Evolutionary conservation across 1,140 invertebrate genomes (phyloP), one percentile per base, ranked within the genome.

Genomic region (Lepidurus couesii): DNA sequence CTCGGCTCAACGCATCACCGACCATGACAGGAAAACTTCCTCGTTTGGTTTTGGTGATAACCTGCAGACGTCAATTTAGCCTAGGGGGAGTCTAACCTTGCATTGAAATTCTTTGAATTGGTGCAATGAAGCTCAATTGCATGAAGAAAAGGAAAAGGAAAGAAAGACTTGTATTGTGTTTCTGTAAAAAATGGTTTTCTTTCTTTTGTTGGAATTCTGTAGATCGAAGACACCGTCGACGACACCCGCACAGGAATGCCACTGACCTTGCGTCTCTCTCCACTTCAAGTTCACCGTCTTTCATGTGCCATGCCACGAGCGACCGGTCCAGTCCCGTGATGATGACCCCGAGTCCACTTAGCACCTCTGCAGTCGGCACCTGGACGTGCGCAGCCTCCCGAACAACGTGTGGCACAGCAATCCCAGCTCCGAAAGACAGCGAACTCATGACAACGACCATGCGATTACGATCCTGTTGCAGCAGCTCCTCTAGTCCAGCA

Each of bases 401-500:
- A 65, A 65, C 53, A 2, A 13, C 53, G 53, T 21, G 53, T 21
- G 53, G 53, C 21, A 21, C 53, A 21, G 16, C 21, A 65, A 65
- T 65, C 16, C 16, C 21, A 65, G 16, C 53, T 21, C 53, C 13
- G 16, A 13, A 65, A 65, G 53, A 65, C 53, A 65, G 53, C 53
- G 53, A 65, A 65, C 8, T 65, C 16, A 65, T 21, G 21, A 65
- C 53, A 65, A 65, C 53, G 53, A 65, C 53, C 53, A 65, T 21
- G 13, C 53, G 53, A 21, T 65, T 65, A 65, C 53, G 53, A 65
- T 65, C 53, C 16, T 65, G 16, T 65, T 65, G 53, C 53, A 65
- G 53, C 53, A 65, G 53, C 53, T 65, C 53, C 53, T 65, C 53
- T 65, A 65, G 53, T 65, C 53, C 53, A 65, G 53, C 53, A 65